A percentile compares a stretch with the other conserved stretches of the same genome.
Conservation (phyloP, 2,797 vertebrate species). For the Rhadinocentrus ornatus region DNA sequence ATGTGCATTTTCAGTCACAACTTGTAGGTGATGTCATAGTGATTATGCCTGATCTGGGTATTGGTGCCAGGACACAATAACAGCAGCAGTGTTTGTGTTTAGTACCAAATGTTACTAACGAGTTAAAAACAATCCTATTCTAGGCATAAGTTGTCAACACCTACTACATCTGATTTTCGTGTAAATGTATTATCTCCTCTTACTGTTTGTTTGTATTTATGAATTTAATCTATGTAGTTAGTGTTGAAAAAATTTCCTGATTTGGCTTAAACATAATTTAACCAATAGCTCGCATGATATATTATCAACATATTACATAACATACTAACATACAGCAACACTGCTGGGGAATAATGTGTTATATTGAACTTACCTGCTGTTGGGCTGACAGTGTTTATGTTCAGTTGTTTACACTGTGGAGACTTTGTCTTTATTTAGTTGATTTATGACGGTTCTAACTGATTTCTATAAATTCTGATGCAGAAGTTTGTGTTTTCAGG, state of each 20-base stretch:
- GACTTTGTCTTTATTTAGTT: no score
- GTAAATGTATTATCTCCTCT: background rate
- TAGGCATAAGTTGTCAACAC: background rate
- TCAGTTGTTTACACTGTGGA: background rate
- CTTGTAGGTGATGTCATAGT: background rate
- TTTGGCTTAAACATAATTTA: background rate
- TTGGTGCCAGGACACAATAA: background rate
- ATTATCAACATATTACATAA: background rate
- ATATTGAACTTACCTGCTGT: background rate
- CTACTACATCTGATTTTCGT: background rate
- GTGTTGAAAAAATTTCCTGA: background rate
- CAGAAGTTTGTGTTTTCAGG: background rate
- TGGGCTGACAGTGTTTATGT: background rate
- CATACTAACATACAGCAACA: background rate
- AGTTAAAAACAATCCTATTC: background rate
- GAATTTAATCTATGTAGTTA: background rate
- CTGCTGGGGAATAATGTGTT: background rate
- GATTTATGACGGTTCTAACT: background rate
- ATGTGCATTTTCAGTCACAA: no score
- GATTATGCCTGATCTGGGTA: background rate
- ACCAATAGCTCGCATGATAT: background rate
- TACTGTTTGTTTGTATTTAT: background rate
- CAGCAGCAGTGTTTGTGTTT: background rate
- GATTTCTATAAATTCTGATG: background rate
- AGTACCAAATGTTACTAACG: background rate